These are phyloP conservation scores for Amiota communis DNA, from an alignment of 2,888 invertebrate genomes.

Conservation along the genomic window DNA sequence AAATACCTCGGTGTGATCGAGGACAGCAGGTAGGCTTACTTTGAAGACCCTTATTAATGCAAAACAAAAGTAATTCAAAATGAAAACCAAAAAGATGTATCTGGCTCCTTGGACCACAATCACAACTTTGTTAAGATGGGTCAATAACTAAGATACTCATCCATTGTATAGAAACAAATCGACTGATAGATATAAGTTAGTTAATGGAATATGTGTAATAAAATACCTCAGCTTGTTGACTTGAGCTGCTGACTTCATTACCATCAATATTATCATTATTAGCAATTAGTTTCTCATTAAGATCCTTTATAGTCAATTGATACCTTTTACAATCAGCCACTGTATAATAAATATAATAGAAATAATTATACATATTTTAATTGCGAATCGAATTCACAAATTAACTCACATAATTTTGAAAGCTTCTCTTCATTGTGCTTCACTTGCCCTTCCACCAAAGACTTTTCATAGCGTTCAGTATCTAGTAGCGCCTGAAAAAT, in stretches of 20 bases:
- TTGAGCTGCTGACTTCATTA: not conserved
- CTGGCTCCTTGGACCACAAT: no score
- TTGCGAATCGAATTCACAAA: not conserved
- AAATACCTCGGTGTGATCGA: no score
- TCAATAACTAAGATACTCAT: no score
- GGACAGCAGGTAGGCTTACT: no score
- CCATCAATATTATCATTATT: no score
- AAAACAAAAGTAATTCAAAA: no score
- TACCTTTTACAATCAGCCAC: slow-evolving; percentile 54
- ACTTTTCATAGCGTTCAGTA: slow-evolving; percentile 69
- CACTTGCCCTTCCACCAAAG: slow-evolving; percentile 64
- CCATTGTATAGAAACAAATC: no score
- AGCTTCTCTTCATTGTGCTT: slow-evolving; percentile 63
- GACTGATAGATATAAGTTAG: no score
- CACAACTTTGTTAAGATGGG: no score
- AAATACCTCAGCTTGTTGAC: slow-evolving; percentile 36
- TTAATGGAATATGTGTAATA: no score
- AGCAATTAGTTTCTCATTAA: slow-evolving; percentile 48
- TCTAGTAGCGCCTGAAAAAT: slow-evolving; percentile 63
- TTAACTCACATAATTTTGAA: slow-evolving; percentile 57
- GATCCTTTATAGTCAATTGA: slow-evolving; percentile 54
- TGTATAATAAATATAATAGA: slow-evolving; percentile 31
- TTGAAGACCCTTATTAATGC: no score
- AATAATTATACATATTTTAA: not conserved
- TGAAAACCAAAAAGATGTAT: no score